Evolutionary conservation across 2,797 vertebrate genomes (phyloP), one percentile per base, ranked within the genome.

Genomic region (Pteronotus mesoamericanus): DNA sequence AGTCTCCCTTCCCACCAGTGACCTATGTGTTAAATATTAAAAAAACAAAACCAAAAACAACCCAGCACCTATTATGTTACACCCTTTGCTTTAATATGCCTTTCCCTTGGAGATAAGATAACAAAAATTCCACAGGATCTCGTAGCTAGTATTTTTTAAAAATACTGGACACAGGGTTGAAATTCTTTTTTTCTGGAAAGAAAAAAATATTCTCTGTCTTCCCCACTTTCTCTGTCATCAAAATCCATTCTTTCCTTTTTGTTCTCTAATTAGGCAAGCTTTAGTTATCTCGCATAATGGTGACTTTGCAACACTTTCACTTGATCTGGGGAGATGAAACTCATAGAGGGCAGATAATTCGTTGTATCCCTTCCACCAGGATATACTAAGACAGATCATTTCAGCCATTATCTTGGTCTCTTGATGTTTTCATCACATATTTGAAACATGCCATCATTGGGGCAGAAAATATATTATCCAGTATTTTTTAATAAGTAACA

Each of bases 261-360:
- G 55, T 68, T 95, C 1, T 86, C 4, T 88, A 74, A 95, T 68
- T 92, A 93, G 90, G 77, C 86, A 94, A 0, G 0, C 51, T 89
- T 94, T 96, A 89, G 71, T 86, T 96, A 87, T 96, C 95, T 96
- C 37, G 91, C 37, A 1, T 61, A 94, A 89, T 94, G 85, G 84
- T 72, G 84, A 95, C 39, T 37, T 89, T 95, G 44, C 3, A 95
- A 96, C 95, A 91, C 74, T 93, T 86, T 87, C 92, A 93, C 96
- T 91, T 95, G 32, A 92, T 0, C 39, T 72, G 68, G 92, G 77
- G 91, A 96, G 80, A 53, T 64, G 0, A 66, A 66, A 46, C 83
- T 97, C 37, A 37, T 14, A 15, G 29, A 94, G 34, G n/a, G 3
- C 15, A 37, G 16, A 34, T 29, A 51, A 44, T 10, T 96, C 95